These are phyloP conservation scores for Odontamblyopus rebecca DNA, from an alignment of 2,797 vertebrate species.

Conservation along the genomic window DNA sequence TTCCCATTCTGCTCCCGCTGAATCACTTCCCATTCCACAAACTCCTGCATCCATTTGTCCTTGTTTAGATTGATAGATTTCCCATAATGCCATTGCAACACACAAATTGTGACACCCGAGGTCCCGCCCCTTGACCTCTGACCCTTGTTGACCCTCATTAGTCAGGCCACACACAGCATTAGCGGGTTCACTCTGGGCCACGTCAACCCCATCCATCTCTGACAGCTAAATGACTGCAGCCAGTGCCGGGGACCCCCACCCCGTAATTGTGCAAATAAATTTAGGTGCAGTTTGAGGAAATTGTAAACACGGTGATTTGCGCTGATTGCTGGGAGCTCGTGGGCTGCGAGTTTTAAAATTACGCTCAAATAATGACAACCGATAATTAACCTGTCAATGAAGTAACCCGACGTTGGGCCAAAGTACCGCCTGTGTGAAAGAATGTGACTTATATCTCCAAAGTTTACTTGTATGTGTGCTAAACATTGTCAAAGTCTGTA, in stretches of 20 bases:
- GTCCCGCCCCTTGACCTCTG: slow-evolving; percentile 40
- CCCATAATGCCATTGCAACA: slow-evolving; percentile 33
- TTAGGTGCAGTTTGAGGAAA: background rate
- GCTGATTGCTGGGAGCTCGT: background rate
- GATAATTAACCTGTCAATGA: background rate
- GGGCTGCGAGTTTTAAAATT: background rate
- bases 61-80: slow-evolving; percentile 15
- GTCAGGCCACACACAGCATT: slow-evolving; percentile 57
- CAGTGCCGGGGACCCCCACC: background rate
- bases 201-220: slow-evolving; percentile 40
- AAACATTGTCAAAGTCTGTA: background rate
- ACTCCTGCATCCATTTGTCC: slow-evolving; percentile 28
- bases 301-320: background rate
- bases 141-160: slow-evolving; percentile 62
- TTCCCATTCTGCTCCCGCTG: no score
- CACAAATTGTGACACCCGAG: slow-evolving; percentile 9
- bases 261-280: slow-evolving; percentile 2
- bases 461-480: background rate
- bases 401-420: background rate
- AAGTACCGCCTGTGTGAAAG: background rate
- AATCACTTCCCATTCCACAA: background rate
- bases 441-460: background rate
- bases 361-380: background rate
- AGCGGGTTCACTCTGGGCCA: slow-evolving; percentile 40
- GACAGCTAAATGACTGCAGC: slow-evolving; percentile 27